Conservation (phyloP, 2,113 vertebrate species). For the Paracanthobrama guichenoti region DNA sequence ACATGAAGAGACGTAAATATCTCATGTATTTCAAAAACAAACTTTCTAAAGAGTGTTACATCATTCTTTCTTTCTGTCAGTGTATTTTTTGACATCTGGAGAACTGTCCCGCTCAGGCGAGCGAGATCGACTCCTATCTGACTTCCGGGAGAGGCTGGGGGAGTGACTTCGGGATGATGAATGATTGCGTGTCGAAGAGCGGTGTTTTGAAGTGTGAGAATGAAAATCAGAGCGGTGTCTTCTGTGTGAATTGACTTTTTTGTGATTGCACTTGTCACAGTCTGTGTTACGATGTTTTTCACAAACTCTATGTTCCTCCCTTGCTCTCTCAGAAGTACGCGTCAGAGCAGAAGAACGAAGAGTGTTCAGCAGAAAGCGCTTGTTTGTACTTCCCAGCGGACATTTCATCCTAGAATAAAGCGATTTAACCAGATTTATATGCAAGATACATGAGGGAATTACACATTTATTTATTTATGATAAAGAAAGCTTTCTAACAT, state of each 20-base stretch:
- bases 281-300: slow-evolving; percentile 56
- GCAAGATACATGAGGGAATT: slow-evolving; percentile 8
- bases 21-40: not conserved
- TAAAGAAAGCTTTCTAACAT: not conserved
- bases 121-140: slow-evolving; percentile 49
- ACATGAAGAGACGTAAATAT: not conserved
- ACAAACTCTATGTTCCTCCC: slow-evolving; percentile 52
- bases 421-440: slow-evolving; percentile 37
- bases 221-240: slow-evolving; percentile 37
- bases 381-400: slow-evolving; percentile 90
- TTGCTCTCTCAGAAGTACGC: slow-evolving; percentile 42
- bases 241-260: slow-evolving; percentile 54
- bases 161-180: slow-evolving; percentile 34
- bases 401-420: slow-evolving; percentile 89
- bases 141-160: not conserved
- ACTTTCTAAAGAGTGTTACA: not conserved
- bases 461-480: not conserved
- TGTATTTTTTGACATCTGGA: slow-evolving; percentile 6
- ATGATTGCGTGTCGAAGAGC: slow-evolving; percentile 23
- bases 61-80: slow-evolving; percentile 44
- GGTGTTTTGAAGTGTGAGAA: slow-evolving; percentile 38
- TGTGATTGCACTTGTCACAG: slow-evolving; percentile 45
- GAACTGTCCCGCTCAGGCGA: slow-evolving; percentile 44
- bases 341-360: slow-evolving; percentile 85
- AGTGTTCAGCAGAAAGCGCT: slow-evolving; percentile 95